A percentile compares a stretch with the other conserved stretches of the same genome.
These are phyloP conservation scores for Microcebus jonahi DNA, from an alignment of 2,113 vertebrate genomes.

Conservation along the genomic window DNA sequence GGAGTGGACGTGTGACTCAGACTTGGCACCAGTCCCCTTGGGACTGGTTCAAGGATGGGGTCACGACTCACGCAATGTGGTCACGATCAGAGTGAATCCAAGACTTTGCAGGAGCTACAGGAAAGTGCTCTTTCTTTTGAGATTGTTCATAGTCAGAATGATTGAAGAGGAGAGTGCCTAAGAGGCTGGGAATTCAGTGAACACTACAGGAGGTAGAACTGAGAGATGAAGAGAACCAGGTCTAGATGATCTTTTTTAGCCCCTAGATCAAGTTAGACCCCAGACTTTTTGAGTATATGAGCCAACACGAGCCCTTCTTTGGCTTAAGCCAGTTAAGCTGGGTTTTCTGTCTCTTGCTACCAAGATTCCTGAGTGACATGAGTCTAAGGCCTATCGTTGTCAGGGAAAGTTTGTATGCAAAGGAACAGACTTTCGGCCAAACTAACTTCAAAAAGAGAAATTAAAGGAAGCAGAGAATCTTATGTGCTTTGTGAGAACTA, in stretches of 20 bases:
- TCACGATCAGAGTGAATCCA: neutral
- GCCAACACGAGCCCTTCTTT: neutral
- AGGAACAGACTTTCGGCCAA: neutral
- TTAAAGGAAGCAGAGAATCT: neutral
- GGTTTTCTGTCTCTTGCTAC: slow-evolving; percentile 18
- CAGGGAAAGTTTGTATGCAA: slow-evolving; percentile 12
- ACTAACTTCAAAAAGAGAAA: neutral
- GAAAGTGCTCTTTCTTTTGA: neutral
- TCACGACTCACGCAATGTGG: neutral
- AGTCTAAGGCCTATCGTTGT: neutral
- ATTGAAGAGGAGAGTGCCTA: neutral
- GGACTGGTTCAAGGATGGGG: neutral
- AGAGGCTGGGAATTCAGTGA: neutral
- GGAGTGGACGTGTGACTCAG: slow-evolving; percentile 25
- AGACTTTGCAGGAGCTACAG: neutral
- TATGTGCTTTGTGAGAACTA: neutral
- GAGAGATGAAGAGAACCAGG: neutral
- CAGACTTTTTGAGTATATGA: neutral
- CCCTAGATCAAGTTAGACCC: neutral
- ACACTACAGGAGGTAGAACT: neutral
- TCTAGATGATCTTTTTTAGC: neutral
- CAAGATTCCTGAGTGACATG: neutral
- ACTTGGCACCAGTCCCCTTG: neutral
- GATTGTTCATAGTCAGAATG: neutral
- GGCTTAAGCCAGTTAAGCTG: neutral